Evolutionary conservation across 2,113 vertebrate species (phyloP).

Genomic region (Datnioides undecimradiatus): DNA sequence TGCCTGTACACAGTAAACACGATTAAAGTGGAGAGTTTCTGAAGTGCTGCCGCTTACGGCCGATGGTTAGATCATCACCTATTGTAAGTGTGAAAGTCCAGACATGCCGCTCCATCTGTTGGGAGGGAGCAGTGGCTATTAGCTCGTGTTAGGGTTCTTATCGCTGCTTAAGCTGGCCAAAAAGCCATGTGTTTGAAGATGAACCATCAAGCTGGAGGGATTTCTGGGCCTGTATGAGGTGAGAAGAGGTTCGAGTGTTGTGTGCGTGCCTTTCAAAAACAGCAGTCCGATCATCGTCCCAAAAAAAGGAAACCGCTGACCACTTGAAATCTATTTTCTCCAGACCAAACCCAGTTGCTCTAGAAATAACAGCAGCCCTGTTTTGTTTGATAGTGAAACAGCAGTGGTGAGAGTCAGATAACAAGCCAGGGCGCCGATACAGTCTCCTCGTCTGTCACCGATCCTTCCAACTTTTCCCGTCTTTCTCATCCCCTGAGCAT

Average conservation of each 20-base stretch:
- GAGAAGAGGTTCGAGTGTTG: not conserved
- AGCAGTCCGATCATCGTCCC: not conserved
- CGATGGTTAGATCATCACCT: conserved; percentile 60
- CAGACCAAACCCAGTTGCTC: conserved; percentile 19
- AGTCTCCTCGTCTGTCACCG: conserved; percentile 35
- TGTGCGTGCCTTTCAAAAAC: conserved; percentile 23
- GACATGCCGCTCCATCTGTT: conserved; percentile 71
- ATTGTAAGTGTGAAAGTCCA: conserved; percentile 71
- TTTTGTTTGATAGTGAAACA: conserved; percentile 37
- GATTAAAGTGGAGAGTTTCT: conserved; percentile 37
- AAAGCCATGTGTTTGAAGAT: conserved; percentile 32
- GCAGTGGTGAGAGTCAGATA: conserved; percentile 55
- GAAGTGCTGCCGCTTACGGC: conserved; percentile 42
- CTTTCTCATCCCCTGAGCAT: conserved; percentile 51
- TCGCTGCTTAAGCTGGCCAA: conserved; percentile 11
- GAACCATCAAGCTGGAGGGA: conserved; percentile 8
- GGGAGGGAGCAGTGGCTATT: conserved; percentile 53
- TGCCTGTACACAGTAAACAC: conserved; percentile 17
- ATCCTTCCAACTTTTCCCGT: conserved; percentile 50
- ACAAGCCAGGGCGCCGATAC: conserved; percentile 43
- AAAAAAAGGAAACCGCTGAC: conserved; percentile 2
- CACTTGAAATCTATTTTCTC: conserved; percentile 33
- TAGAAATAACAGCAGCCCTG: conserved; percentile 31
- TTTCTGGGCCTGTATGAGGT: conserved; percentile 15
- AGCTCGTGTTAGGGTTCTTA: conserved; percentile 30